Base-by-base conservation (phyloP, 2,113 vertebrate genomes). In the Anhinga anhinga region DNA sequence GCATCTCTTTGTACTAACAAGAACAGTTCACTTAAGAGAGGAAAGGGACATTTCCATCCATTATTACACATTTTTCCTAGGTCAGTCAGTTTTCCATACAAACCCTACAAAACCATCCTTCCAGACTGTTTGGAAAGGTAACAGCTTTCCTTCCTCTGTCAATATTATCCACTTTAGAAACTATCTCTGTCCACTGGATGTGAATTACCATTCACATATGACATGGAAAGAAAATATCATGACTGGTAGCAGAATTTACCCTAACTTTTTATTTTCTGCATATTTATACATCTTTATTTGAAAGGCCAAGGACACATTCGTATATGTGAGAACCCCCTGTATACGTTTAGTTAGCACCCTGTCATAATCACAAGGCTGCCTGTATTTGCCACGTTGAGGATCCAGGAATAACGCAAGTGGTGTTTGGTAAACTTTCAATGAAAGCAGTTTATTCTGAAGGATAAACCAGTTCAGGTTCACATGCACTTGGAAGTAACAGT, bases 291-390 rank as follows among this genome's bases (percentile, higher is more conserved):
- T 44, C 15, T 61, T 40, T 53, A 2, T 30, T 73, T 42, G 8
- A 90, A 62, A 1, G 5, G 26, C 17, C 15, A 14, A 61, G 36
- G 19, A 49, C 32, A 78, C 13, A 49, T 47, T 25, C 6, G 16
- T 11, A 27, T 32, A 14, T 1, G 4, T 22, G 12, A 72, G 36
- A 52, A 67, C 32, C 5, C 4, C 1, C 20, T 30, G 7, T 2
- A 77, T 7, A 81, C 2, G 78, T 34, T 82, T 44, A 87, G 3
- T 78, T 44, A 90, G 3, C 30, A 36, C 2, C 8, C 9, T 50
- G 5, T 11, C 29, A 69, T 25, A 55, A 82, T 19, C 7, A 81
- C 15, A 84, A n/a, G 7, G 3, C 21, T 78, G 22, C 2, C 15
- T 44, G 4, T 30, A 55, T 81, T 63, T 76, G 44, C 16, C 14